These are phyloP conservation scores for Bombus terrestris DNA, from an alignment of 1,140 invertebrate species.

Conservation along the genomic window DNA sequence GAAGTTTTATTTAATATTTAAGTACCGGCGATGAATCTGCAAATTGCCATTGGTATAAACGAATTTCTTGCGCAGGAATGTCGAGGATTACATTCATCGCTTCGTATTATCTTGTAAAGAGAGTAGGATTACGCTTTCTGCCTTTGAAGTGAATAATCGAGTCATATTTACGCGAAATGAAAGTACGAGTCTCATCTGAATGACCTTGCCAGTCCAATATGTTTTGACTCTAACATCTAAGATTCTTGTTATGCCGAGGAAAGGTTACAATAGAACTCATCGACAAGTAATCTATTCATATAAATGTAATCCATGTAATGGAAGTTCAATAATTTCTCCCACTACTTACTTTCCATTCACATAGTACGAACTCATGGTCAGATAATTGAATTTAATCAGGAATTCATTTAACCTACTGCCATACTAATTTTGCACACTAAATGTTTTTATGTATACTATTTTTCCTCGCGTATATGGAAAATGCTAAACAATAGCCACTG, in stretches of 20 bases:
- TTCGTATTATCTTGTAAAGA: neutral
- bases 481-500: too few species aligned
- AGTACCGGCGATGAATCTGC: neutral
- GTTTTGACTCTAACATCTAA: neutral
- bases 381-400: too few species aligned
- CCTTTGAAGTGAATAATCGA: neutral
- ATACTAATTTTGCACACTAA: too few species aligned
- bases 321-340: too few species aligned
- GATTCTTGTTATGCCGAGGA: neutral
- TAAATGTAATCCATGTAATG: too few species aligned
- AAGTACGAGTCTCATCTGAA: neutral
- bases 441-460: too few species aligned
- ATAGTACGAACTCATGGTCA: too few species aligned
- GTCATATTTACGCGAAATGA: neutral
- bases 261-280: too few species aligned
- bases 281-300: too few species aligned
- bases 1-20: neutral
- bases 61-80: neutral
- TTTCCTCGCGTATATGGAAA: too few species aligned
- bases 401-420: too few species aligned
- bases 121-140: conserved; percentile 8
- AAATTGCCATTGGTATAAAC: neutral
- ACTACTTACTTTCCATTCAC: too few species aligned
- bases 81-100: neutral
- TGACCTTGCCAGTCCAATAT: neutral